Evolutionary conservation across 2,888 invertebrate species (phyloP).

Genomic region (Scaptomyza reducta): DNA sequence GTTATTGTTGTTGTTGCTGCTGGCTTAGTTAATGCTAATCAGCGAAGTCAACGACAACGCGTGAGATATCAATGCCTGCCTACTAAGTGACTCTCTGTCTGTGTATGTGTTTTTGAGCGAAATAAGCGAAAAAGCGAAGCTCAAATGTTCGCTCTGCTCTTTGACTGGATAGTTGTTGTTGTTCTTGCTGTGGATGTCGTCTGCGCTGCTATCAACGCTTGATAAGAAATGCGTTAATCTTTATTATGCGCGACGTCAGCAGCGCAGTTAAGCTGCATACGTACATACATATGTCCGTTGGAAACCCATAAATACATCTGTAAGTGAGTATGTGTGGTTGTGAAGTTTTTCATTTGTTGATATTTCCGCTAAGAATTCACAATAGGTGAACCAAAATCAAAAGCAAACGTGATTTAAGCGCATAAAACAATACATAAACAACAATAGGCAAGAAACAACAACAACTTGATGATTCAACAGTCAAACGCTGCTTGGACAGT

Average conservation of each 20-base stretch:
- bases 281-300: conserved; percentile 12
- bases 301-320: conserved; percentile 10
- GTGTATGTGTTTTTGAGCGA: conserved; percentile 32
- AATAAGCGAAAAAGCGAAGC: conserved; percentile 53
- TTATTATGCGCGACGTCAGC: conserved; percentile 69
- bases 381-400: conserved; percentile 39
- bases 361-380: conserved; percentile 62
- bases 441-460: conserved; percentile 35
- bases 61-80: conserved; percentile 57
- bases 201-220: conserved; percentile 61
- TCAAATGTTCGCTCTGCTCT: conserved; percentile 60
- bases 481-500: conserved; percentile 29
- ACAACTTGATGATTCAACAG: conserved; percentile 66
- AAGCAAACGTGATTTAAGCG: conserved; percentile 60
- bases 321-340: conserved; percentile 5
- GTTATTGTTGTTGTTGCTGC: conserved; percentile 29
- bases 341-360: conserved; percentile 52
- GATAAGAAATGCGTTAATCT: conserved; percentile 80
- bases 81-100: conserved; percentile 1
- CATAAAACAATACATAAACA: conserved; percentile 53
- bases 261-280: conserved; percentile 56
- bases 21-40: conserved; percentile 69
- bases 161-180: conserved; percentile 28
- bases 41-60: conserved; percentile 65
- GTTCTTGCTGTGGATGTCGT: conserved; percentile 39